Conservation (phyloP, 2,888 invertebrate genomes). For the Lomographa bimaculata region DNA sequence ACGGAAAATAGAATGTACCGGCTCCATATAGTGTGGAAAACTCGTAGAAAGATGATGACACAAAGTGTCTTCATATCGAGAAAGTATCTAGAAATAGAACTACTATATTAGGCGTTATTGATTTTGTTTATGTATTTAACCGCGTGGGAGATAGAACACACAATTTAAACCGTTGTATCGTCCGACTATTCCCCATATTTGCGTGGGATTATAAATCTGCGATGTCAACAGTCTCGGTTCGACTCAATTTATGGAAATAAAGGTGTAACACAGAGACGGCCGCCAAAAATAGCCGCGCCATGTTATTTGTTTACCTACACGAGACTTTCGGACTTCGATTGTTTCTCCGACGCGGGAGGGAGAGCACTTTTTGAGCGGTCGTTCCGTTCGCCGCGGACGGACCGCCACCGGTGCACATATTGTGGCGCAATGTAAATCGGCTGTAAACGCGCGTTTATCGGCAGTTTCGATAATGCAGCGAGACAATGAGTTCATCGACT, state of each 20-base stretch:
- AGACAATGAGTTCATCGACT: conserved; percentile 59
- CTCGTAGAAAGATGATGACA: no score
- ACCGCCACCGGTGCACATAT: not conserved
- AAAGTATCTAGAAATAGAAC: no score
- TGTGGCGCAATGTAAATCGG: conserved; percentile 23
- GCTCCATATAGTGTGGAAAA: no score
- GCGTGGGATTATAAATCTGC: conserved; percentile 1
- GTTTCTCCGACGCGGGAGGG: conserved; percentile 1
- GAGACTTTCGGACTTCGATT: conserved; percentile 2
- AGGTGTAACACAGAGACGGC: not conserved
- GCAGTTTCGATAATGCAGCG: conserved; percentile 46
- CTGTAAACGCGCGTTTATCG: conserved; percentile 38
- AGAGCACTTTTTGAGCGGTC: conserved; percentile 1
- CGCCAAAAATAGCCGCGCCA: conserved; percentile 2
- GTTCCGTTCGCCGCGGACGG: conserved; percentile 4
- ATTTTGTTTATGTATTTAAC: not conserved
- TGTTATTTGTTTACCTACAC: conserved; percentile 6
- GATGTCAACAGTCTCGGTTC: not conserved
- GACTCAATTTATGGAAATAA: not conserved
- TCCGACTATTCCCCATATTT: not conserved
- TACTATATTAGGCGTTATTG: not conserved
- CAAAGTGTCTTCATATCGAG: no score
- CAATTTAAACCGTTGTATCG: no score
- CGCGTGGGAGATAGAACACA: not conserved
- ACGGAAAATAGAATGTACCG: no score